Conservation (phyloP, 2,113 vertebrate species). For the Chrysochloris asiatica region DNA sequence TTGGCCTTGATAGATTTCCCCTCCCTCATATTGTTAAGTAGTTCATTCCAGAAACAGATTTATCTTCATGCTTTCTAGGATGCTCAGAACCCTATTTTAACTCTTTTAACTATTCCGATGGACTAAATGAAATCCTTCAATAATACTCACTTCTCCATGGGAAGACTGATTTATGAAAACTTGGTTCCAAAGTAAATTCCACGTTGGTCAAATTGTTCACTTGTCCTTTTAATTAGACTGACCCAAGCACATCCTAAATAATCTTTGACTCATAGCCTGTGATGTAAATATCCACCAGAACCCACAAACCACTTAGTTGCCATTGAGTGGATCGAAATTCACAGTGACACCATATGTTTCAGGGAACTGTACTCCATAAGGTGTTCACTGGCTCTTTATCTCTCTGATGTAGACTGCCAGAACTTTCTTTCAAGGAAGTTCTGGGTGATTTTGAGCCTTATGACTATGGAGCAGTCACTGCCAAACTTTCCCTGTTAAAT, state of each 20-base stretch:
- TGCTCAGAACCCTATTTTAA: neutral
- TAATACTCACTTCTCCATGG: neutral
- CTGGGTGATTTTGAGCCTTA: neutral
- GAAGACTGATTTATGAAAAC: slow-evolving; percentile 1
- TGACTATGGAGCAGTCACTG: neutral
- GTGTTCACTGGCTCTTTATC: too few relatives aligned
- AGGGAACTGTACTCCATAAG: neutral
- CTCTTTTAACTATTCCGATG: neutral
- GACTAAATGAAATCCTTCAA: neutral
- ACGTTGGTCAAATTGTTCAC: neutral
- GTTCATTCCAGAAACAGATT: neutral
- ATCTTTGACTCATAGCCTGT: too few relatives aligned
- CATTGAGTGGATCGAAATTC: neutral
- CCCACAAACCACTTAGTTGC: neutral
- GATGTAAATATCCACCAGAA: neutral
- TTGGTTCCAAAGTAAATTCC: neutral
- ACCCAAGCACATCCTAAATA: neutral
- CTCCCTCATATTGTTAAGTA: neutral
- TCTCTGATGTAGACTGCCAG: neutral
- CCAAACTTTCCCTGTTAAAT: neutral
- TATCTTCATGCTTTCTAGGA: neutral
- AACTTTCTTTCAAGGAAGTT: neutral
- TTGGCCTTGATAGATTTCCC: neutral
- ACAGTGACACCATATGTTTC: neutral
- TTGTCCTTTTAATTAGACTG: neutral